Evolutionary conservation across 2,113 vertebrate genomes (phyloP).

Genomic region (Oenanthe oenanthe): DNA sequence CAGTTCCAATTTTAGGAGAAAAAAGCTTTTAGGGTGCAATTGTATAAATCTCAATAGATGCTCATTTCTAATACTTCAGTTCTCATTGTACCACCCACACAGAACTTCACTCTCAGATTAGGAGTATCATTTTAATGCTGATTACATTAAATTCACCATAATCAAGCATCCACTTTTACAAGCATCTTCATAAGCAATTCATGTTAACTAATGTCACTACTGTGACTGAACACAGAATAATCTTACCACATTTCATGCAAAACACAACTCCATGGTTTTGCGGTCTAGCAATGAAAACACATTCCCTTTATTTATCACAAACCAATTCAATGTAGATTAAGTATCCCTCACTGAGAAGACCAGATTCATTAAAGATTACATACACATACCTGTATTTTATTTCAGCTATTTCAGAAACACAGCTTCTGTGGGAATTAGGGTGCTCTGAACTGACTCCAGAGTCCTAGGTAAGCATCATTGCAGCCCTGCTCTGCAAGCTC

Average conservation of each 20-base stretch:
- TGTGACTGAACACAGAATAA: not conserved
- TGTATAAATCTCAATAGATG: not conserved
- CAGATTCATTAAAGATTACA: not conserved
- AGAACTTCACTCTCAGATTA: not conserved
- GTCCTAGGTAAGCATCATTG: not conserved
- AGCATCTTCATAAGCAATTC: not conserved
- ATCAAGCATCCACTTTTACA: conserved; percentile 25
- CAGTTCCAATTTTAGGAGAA: not conserved
- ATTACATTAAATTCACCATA: conserved; percentile 31
- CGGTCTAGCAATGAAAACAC: not conserved
- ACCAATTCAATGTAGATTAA: not conserved
- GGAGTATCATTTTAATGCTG: not conserved
- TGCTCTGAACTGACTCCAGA: not conserved
- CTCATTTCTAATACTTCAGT: not conserved
- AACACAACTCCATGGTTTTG: not conserved
- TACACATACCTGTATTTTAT: not conserved
- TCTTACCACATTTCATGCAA: not conserved
- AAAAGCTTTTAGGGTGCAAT: not conserved
- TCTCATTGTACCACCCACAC: not conserved
- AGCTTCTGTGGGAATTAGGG: not conserved
- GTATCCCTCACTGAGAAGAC: not conserved
- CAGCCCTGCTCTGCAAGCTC: not conserved
- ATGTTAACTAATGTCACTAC: not conserved
- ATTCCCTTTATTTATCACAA: not conserved
- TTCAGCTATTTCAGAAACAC: not conserved